Evolutionary conservation across 2,797 vertebrate genomes (phyloP), one percentile per base, ranked within the genome.

Genomic region (Anolis apletophallus): DNA sequence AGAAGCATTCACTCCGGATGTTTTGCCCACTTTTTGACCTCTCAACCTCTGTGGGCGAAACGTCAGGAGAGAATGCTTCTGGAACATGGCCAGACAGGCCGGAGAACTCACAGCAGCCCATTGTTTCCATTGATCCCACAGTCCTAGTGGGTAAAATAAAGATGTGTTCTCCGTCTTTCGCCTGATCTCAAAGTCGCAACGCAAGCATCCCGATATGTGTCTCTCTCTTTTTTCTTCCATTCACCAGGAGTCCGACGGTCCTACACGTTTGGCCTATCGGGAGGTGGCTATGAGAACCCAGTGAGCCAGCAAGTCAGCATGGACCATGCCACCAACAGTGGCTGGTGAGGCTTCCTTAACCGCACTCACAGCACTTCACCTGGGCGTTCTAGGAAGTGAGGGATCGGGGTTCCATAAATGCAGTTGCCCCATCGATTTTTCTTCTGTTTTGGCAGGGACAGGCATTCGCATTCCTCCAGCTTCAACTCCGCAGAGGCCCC

Each of bases 381-480:
- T 29, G 55, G 29, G 32, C 1, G 23, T 26, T 50, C 40, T 34
- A 8, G 19, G 11, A 14, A 21, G 3, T 5, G 16, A 32, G 7
- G 29, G 11, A 16, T n/a, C 13, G 50, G 72, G 11, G 29, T 75
- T 55, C 54, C 29, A 2, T 36, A 0, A 29, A 29, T 12, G 23
- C 26, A 9, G 11, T 36, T 11, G 59, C 26, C 67, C 17, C 52
- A 14, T 17, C 36, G 1, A 36, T 32, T 40, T 72, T 2, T 29
- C 29, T 1, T 50, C 91, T 6, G 17, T 46, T 32, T 75, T 85
- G 89, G 32, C 93, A 98, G 98, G 96, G 98, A 98, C 90, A 96
- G 98, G 52, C 98, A 98, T 92, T 98, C 98, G 1, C 98, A 98
- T 90, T 98, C 98, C 69, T 98, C 98, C 83, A 98, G 98, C 92